These are phyloP conservation scores for Drosophila malerkotliana DNA, from an alignment of 1,140 invertebrate species.

Conservation along the genomic window DNA sequence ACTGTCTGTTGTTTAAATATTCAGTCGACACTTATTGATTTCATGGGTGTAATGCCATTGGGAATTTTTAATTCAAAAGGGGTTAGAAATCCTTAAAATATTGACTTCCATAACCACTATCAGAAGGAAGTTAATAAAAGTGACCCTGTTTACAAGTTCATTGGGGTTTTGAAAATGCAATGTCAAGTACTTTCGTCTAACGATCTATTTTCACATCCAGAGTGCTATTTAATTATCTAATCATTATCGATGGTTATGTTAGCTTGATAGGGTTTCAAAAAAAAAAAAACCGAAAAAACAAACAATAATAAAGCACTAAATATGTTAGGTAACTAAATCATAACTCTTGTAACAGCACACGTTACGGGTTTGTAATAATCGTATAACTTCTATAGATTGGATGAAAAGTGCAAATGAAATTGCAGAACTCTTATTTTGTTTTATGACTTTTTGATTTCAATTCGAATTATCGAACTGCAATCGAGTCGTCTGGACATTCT, in stretches of 20 bases:
- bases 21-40: conserved; percentile 1
- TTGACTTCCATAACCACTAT: too few relatives aligned
- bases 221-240: conserved; percentile 16
- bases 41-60: not conserved
- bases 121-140: not conserved
- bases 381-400: not conserved
- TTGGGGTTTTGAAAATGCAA: not conserved
- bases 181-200: not conserved
- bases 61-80: too few relatives aligned
- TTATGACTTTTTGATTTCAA: not conserved
- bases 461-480: conserved; percentile 1
- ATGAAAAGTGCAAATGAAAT: too few relatives aligned
- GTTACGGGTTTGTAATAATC: not conserved
- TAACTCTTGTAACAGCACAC: conserved; percentile 16
- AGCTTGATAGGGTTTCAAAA: conserved; percentile 15
- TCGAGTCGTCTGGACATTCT: not conserved
- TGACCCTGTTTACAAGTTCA: conserved; percentile 2
- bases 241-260: conserved; percentile 8
- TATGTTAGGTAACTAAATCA: conserved; percentile 23
- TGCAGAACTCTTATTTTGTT: too few relatives aligned
- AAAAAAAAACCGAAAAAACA: not conserved
- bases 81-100: too few relatives aligned
- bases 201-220: not conserved
- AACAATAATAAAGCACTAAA: not conserved
- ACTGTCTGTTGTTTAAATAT: not conserved